Evolutionary conservation across 2,797 vertebrate species (phyloP).

Genomic region (Neosilurus hyrtlii): DNA sequence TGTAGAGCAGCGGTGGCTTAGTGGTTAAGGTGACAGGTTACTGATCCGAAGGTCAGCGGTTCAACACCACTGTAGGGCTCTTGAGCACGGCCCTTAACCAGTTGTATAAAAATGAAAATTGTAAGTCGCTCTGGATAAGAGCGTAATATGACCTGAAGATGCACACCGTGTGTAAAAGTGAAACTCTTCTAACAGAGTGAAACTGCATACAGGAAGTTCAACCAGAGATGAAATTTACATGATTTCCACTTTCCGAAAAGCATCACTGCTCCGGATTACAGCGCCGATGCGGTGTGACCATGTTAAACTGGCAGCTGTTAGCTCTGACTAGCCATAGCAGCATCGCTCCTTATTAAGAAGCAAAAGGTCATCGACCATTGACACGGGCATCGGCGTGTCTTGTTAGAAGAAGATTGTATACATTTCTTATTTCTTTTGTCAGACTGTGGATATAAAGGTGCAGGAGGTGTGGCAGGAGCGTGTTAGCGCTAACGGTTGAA

Average conservation of each 20-base stretch:
- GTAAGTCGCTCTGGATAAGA: no score
- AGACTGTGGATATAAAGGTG: neutral
- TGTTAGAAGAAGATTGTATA: no score
- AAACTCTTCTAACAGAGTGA: conserved; percentile 4
- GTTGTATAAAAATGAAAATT: no score
- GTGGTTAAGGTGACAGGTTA: no score
- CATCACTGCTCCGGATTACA: neutral
- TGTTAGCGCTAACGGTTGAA: neutral
- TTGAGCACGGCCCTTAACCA: no score
- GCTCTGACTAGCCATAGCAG: neutral
- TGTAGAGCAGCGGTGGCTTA: neutral
- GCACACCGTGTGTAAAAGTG: neutral
- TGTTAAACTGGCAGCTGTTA: neutral
- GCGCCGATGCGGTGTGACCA: neutral
- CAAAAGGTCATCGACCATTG: neutral
- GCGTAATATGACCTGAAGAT: neutral
- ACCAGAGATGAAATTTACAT: neutral
- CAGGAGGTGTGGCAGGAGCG: no score
- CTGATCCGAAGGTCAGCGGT: no score
- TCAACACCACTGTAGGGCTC: no score
- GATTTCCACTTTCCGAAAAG: neutral
- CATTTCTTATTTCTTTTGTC: neutral
- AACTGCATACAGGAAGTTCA: conserved; percentile 1
- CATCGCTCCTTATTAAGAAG: neutral
- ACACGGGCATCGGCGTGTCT: neutral